Conservation (phyloP, 1,140 invertebrate genomes). For the Diabrotica virgifera region DNA sequence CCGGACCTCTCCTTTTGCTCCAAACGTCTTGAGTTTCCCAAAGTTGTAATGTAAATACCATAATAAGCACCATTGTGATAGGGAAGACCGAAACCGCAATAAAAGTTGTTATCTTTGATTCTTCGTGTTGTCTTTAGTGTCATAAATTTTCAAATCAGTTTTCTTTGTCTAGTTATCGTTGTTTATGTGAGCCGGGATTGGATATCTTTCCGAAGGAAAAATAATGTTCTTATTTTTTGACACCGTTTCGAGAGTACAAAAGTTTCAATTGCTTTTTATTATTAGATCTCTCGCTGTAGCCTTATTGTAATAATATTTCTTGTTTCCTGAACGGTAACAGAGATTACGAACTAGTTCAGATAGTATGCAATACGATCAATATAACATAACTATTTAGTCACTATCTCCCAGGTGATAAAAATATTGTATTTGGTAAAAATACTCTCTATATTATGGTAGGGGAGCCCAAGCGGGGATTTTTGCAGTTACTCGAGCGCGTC, state of each 20-base stretch:
- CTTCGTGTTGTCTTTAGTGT: conserved; percentile 2
- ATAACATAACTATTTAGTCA: no score
- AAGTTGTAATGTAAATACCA: conserved; percentile 3
- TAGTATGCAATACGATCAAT: no score
- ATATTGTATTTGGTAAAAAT: no score
- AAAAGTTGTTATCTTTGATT: conserved; percentile 3
- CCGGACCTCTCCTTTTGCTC: not conserved
- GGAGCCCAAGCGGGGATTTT: no score
- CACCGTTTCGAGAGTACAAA: not conserved
- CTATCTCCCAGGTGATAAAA: no score
- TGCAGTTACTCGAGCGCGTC: no score
- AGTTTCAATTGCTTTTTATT: not conserved
- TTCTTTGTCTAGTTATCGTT: conserved; percentile 2
- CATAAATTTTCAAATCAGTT: conserved; percentile 3
- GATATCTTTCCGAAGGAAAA: not conserved
- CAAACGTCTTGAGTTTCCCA: not conserved
- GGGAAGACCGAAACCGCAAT: not conserved
- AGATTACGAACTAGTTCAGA: no score
- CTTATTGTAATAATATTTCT: no score
- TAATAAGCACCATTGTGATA: not conserved
- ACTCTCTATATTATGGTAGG: no score
- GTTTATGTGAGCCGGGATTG: not conserved
- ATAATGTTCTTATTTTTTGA: not conserved
- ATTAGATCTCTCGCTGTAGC: no score
- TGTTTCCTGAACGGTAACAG: no score